Evolutionary conservation across 2,113 vertebrate genomes (phyloP).

Genomic region (Rissa tridactyla): DNA sequence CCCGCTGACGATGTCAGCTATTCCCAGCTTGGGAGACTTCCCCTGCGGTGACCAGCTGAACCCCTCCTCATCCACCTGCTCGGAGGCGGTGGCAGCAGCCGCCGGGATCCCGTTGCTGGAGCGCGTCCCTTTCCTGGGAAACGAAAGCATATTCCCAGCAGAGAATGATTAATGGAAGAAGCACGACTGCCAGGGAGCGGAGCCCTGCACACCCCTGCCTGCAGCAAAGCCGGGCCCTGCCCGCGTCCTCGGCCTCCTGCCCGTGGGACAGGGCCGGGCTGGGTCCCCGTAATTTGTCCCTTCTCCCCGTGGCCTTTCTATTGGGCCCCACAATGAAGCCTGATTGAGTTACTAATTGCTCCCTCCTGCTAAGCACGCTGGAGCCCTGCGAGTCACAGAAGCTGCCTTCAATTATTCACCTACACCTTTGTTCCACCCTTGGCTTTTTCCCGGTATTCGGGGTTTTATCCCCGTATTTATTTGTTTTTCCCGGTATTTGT

Average conservation of each 20-base stretch:
- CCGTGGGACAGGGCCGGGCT: not conserved
- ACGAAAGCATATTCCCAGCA: rapidly evolving
- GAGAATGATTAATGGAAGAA: rapidly evolving
- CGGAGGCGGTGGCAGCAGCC: not conserved
- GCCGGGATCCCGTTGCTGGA: rapidly evolving
- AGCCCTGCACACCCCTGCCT: not conserved
- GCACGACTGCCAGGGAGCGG: not conserved
- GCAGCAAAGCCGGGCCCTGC: not conserved
- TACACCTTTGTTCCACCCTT: not conserved
- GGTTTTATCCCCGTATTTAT: too few relatives aligned
- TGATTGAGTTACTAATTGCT: not conserved
- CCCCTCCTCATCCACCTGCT: not conserved
- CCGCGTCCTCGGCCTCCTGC: not conserved
- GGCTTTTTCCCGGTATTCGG: not conserved
- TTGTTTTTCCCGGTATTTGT: too few relatives aligned
- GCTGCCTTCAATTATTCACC: not conserved
- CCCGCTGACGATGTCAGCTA: not conserved
- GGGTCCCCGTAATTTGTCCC: not conserved
- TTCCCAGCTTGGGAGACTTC: not conserved
- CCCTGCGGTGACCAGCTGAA: too few relatives aligned
- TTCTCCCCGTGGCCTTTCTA: not conserved
- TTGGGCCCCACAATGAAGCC: not conserved
- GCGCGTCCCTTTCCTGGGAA: not conserved
- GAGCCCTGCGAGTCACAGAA: not conserved
- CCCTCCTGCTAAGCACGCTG: not conserved